These are phyloP conservation scores for Anthoscopus minutus DNA, from an alignment of 2,113 vertebrate genomes.

Conservation along the genomic window DNA sequence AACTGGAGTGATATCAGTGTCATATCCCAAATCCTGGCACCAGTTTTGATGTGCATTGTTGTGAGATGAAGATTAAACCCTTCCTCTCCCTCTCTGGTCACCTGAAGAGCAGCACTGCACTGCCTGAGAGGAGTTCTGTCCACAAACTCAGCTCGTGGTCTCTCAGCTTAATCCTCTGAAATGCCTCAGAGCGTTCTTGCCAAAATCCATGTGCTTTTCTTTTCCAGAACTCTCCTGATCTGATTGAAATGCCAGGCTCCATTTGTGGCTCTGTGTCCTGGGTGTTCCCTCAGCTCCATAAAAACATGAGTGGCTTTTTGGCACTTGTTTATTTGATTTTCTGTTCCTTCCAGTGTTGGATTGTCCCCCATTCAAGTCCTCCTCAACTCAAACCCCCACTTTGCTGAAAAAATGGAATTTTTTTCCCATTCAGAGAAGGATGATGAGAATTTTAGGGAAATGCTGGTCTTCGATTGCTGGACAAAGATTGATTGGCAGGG, in stretches of 20 bases:
- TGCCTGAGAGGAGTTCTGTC: not conserved
- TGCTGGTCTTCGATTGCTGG: not conserved
- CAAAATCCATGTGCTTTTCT: not conserved
- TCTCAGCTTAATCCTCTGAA: not conserved
- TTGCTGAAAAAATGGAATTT: rapidly evolving
- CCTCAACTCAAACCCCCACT: not conserved
- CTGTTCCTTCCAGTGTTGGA: not conserved
- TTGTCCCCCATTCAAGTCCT: not conserved
- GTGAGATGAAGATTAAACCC: not conserved
- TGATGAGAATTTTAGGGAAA: not conserved
- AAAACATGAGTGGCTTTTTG: conserved; percentile 69
- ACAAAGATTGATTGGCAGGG: not conserved
- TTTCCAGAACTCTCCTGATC: conserved; percentile 51
- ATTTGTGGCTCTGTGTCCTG: conserved; percentile 71
- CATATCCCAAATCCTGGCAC: not conserved
- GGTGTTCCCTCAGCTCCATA: conserved; percentile 71
- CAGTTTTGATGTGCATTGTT: not conserved
- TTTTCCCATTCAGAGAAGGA: not conserved
- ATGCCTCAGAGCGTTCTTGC: not conserved
- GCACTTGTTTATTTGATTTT: not conserved
- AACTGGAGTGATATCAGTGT: not conserved
- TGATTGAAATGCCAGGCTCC: conserved; percentile 70
- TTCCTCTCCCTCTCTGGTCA: not conserved
- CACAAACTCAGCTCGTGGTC: not conserved
- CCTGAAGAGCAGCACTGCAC: not conserved